Evolutionary conservation across 2,888 invertebrate genomes (phyloP), one percentile per base, ranked within the genome.

Genomic region (Subacronicta megacephala): DNA sequence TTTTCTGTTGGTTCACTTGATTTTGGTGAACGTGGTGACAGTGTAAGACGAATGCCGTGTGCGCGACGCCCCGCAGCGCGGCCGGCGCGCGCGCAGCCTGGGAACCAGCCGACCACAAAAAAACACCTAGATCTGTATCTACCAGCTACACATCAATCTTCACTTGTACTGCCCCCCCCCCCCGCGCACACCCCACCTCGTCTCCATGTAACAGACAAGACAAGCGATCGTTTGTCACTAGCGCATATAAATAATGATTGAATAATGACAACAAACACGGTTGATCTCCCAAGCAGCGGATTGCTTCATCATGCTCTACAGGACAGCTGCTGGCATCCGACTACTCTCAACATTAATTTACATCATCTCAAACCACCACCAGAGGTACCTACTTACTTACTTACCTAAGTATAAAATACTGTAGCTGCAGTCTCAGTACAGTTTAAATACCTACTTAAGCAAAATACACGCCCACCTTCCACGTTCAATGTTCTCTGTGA

Each of bases 121-220:
- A 78, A 81, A 72, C 78, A 68, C 76, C 79, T 77, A 84, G 88
- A 89, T 88, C 83, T 66, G 77, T 89, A 89, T 89, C 89, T 76
- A 76, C 55, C 62, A 67, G 55, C 77, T 77, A 81, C 83, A 84
- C 89, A 90, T 90, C 90, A 87, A 90, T 90, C 90, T 88, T 75
- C 41, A 56, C 53, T 31, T 29, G 49, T 42, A 50, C 54, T 49
- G 45, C 54, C 36, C 26, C 43, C 60, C 13, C 40, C 38, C 53
- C 54, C 40, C 61, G 42, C 46, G n/a, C 67, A 15, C 40, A 20
- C 50, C 60, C 18, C 52, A 46, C 44, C 33, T 57, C 53, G 43
- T n/a, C 56, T 41, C 20, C 52, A 26, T n/a, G 35, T 33, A 51
- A 53, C 50, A 26, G 26, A 26, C 26, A 35, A 66, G 64, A 64